A percentile compares a stretch with the other conserved stretches of the same genome.
phyloP scores from a whole-genome alignment of 2,113 vertebrate species.

The Cairina moschata region DNA sequence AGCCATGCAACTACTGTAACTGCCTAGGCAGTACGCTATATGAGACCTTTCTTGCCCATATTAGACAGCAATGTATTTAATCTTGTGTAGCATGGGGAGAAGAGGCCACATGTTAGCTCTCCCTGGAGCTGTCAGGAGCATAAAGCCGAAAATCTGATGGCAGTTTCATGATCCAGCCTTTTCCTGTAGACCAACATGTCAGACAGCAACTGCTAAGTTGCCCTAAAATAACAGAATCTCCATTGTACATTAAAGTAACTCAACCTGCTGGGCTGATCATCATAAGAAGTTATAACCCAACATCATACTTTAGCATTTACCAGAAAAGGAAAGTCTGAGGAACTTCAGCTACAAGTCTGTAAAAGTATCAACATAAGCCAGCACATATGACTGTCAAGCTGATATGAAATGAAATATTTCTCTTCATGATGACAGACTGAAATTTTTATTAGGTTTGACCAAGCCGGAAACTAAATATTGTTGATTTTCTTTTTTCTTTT shows the following conservation, averaged over 20 bases:
- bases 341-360: neutral
- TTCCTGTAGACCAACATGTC: neutral
- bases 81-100: neutral
- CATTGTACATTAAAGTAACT: neutral
- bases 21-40: neutral
- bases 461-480: neutral
- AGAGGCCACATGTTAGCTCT: neutral
- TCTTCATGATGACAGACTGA: neutral
- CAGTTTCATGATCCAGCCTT: neutral
- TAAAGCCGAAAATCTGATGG: neutral
- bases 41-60: fast-evolving
- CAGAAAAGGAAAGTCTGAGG: neutral
- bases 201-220: neutral
- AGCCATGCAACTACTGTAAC: neutral
- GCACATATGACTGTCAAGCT: neutral
- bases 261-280: neutral
- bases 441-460: constrained; percentile 8
- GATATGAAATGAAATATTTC: constrained; percentile 1
- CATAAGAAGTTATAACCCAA: neutral
- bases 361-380: neutral
- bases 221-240: neutral
- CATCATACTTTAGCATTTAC: neutral
- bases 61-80: neutral
- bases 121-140: neutral
- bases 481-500: no score